Evolutionary conservation across 2,888 invertebrate species (phyloP).

Genomic region (Anarsia innoxiella): DNA sequence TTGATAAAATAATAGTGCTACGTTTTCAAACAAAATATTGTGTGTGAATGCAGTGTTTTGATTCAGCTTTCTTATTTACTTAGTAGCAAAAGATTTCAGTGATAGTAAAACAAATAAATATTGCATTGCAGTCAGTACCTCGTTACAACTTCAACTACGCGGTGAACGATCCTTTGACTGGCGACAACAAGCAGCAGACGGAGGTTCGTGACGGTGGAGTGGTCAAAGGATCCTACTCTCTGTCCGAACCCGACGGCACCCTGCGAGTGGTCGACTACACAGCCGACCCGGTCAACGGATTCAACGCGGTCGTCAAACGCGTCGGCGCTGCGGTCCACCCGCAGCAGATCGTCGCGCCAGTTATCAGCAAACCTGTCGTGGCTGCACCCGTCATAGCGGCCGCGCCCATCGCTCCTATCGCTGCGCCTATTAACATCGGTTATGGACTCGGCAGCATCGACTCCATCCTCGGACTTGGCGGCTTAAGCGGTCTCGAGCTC

Average conservation of each 20-base stretch:
- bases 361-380: slow-evolving; percentile 12
- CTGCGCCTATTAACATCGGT: slow-evolving; percentile 7
- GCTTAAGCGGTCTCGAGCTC: slow-evolving; percentile 9
- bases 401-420: slow-evolving; percentile 14
- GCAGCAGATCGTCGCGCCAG: slow-evolving; percentile 21
- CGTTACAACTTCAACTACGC: slow-evolving; percentile 68
- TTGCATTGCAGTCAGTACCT: slow-evolving; percentile 44
- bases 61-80: no score
- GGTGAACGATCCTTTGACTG: slow-evolving; percentile 62
- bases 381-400: no score
- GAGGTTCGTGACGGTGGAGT: slow-evolving; percentile 60
- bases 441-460: slow-evolving; percentile 16
- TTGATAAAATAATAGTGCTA: no score
- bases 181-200: slow-evolving; percentile 62
- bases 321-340: slow-evolving; percentile 55
- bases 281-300: slow-evolving; percentile 55
- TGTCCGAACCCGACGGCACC: slow-evolving; percentile 64
- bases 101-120: no score
- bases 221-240: slow-evolving; percentile 64
- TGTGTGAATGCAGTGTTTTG: no score
- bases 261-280: slow-evolving; percentile 59
- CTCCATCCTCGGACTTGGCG: slow-evolving; percentile 14
- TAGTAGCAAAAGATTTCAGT: no score
- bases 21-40: no score
- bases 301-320: slow-evolving; percentile 65